Conservation (phyloP, 2,113 vertebrate genomes). For the Xyliphius kryptos region DNA sequence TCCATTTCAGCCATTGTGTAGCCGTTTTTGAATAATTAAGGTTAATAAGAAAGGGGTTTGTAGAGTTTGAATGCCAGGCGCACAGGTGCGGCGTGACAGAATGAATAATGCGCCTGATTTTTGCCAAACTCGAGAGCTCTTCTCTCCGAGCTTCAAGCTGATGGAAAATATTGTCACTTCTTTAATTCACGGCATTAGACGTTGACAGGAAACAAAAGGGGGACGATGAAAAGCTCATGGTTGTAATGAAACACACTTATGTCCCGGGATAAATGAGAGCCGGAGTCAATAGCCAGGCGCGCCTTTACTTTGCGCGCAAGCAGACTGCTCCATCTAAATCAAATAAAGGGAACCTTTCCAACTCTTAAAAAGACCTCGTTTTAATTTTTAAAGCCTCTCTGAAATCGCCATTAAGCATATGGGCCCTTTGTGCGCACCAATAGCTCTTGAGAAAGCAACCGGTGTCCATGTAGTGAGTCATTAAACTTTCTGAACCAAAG, state of each 20-base stretch:
- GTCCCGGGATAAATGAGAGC: constrained; percentile 66
- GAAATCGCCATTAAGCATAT: constrained; percentile 21
- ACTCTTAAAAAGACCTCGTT: constrained; percentile 50
- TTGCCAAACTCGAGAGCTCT: constrained; percentile 99
- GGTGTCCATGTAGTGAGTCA: constrained; percentile 19
- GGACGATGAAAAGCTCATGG: constrained; percentile 87
- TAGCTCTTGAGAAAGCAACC: constrained; percentile 22
- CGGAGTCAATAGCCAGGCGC: constrained; percentile 74
- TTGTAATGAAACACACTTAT: constrained; percentile 78
- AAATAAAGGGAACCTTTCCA: constrained; percentile 73
- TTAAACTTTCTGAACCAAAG: constrained; percentile 5
- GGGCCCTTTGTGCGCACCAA: constrained; percentile 17
- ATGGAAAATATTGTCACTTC: constrained; percentile 99
- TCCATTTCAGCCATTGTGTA: constrained; percentile 99
- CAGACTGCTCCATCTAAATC: constrained; percentile 70
- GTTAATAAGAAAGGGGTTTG: constrained; percentile 99
- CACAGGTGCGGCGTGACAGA: constrained; percentile 99
- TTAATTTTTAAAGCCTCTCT: constrained; percentile 19
- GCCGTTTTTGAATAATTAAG: constrained; percentile 95
- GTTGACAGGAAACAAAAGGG: constrained; percentile 94
- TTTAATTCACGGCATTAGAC: constrained; percentile 97
- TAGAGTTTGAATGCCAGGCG: constrained; percentile 97
- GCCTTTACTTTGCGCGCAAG: constrained; percentile 80
- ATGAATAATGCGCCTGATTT: constrained; percentile 99
- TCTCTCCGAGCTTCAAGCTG: constrained; percentile 93